Conservation (phyloP, 35 echinoderm and acorn worm species). For the Acanthaster planci region DNA sequence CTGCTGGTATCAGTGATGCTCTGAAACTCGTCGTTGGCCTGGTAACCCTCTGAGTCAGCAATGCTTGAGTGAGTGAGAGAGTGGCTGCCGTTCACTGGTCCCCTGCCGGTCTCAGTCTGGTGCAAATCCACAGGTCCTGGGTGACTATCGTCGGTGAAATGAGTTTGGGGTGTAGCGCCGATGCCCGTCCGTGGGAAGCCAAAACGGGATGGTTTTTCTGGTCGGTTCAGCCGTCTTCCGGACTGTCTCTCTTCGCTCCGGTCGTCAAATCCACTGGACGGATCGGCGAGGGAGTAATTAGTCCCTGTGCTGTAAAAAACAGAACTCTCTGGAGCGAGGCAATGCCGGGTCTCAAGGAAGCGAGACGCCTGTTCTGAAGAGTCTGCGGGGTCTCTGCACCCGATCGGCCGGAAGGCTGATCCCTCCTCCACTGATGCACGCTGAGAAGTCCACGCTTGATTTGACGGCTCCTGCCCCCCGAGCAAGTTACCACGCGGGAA, state of each 20-base stretch:
- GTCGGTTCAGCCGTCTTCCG: not conserved
- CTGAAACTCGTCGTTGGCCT: slow-evolving; percentile 22
- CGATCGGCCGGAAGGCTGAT: not conserved
- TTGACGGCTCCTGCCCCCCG: not conserved
- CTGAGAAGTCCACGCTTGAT: slow-evolving; percentile 2
- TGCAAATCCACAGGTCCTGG: not conserved
- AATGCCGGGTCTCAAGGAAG: not conserved
- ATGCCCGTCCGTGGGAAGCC: not conserved
- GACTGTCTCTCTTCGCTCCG: not conserved
- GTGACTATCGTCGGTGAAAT: not conserved
- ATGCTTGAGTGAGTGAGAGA: not conserved
- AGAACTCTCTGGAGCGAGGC: not conserved
- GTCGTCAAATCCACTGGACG: no score
- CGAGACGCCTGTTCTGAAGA: no score
- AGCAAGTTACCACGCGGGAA: not conserved
- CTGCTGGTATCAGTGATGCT: slow-evolving; percentile 26
- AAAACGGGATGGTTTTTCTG: slow-evolving; percentile 1
- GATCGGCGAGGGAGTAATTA: not conserved
- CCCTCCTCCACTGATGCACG: not conserved
- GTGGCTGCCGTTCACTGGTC: not conserved
- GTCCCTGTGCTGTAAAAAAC: not conserved
- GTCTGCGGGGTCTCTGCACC: no score
- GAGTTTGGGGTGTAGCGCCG: not conserved
- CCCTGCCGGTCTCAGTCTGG: not conserved
- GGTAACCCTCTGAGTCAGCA: not conserved